Base-by-base conservation (phyloP, 2,113 vertebrate species). In the Talpa occidentalis region DNA sequence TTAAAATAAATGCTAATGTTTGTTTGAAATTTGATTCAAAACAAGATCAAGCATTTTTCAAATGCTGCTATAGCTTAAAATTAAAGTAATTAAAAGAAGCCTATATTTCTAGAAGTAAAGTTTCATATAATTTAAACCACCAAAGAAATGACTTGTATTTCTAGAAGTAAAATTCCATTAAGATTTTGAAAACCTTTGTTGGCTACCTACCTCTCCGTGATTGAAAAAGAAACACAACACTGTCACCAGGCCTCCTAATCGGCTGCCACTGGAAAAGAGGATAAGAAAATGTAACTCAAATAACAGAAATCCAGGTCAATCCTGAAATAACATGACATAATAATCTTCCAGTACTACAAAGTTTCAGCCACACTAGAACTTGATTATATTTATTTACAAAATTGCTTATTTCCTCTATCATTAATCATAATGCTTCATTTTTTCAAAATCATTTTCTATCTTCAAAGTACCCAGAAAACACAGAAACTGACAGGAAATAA, bases 171-270 rank as follows among this genome's bases (percentile, higher is more conserved):
- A 73, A 49, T 35, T 2, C 12, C 30, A 17, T 37, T 3, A 47
- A 30, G 16, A 73, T 37, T 90, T 19, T 54, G 19, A 35, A 77
- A 49, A 24, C 30, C 42, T 64, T 22, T 40, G 54, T 19, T 40
- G 54, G 37, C 93, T 4, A 98, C 99, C 88, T 98, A 99, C 99
- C 99, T 99, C 99, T 83, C 99, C 99, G 14, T 99, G 99, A 95
- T 99, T 99, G 98, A 99, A 99, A 98, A 99, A 99, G 97, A 99
- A 99, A 97, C 99, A 99, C 40, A 98, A 22, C 4, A 99, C 98
- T 0, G 99, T 99, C 28, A 99, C 96, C 1, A 99, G 67, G n/a
- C 99, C 99, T 69, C 99, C 99, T 19, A 99, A 92, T 24, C 98
- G 98, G 97, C 99, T 99, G 88, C 99, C 99, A 60, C 99, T 99